A percentile compares a stretch with the other conserved stretches of the same genome.
Conservation (phyloP, 2,797 vertebrate species). For the Cynopterus sphinx region DNA sequence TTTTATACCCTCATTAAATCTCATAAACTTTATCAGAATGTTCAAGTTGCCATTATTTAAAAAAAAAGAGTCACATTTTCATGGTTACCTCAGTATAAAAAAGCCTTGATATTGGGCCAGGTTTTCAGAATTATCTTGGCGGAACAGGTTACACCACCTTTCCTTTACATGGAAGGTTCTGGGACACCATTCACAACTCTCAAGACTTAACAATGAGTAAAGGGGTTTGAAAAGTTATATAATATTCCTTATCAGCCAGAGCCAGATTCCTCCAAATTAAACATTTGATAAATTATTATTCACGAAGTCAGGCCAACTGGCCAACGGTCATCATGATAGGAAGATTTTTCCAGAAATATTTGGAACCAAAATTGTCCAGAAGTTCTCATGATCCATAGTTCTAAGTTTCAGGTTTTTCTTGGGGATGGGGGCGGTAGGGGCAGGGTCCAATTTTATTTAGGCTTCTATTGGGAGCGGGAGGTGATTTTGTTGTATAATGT, state of each 20-base stretch:
- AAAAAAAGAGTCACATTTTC: background rate
- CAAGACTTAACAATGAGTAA: background rate
- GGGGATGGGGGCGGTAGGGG: rapidly evolving
- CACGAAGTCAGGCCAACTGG: background rate
- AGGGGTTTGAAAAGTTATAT: background rate
- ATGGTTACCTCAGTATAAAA: background rate
- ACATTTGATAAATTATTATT: background rate
- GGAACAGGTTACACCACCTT: background rate
- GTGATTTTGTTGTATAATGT: background rate
- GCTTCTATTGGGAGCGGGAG: background rate
- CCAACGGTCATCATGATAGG: background rate
- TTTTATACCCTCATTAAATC: background rate
- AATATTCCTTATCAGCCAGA: background rate
- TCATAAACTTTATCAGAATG: background rate
- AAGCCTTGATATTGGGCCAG: background rate
- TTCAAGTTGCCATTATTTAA: background rate
- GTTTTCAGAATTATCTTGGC: background rate
- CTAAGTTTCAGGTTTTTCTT: background rate
- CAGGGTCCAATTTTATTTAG: background rate
- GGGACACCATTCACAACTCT: background rate
- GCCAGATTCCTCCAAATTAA: background rate
- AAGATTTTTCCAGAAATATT: background rate
- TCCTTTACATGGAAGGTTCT: background rate
- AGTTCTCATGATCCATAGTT: background rate
- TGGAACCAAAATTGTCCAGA: background rate